Base-by-base conservation (phyloP, 1,140 invertebrate species). In the Tetragonula clypearis region DNA sequence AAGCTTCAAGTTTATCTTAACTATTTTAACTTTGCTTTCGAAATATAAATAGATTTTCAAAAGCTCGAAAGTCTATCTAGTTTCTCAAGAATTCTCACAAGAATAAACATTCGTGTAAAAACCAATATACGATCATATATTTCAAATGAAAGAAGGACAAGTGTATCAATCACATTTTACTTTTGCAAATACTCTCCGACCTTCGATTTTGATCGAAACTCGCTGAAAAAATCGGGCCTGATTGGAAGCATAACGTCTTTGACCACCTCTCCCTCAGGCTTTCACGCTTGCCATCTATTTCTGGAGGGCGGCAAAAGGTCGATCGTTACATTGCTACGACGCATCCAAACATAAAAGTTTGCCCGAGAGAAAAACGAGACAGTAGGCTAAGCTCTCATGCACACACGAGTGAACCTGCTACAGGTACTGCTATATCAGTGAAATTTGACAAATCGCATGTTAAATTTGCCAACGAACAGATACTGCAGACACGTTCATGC, bases 221-320 rank as follows among this genome's bases (percentile, higher is more conserved):
- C 30, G 17, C 2, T 60, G n/a, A 55, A 14, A 14, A 69, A 81
- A 19, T 2, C n/a, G 56, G 26, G 17, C 56, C 23, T 35, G 9
- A 62, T 41, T 17, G 23, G 19, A 21, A 55, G 12, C 21, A 58
- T 53, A 73, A 35, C n/a, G 55, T 35, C 19, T 81, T 81, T 41
- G 12, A 60, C 35, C 69, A 53, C 21, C n/a, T 49, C 41, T n/a
- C 56, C n/a, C 15, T 2, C 26, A 35, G 11, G 17, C 55, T 73
- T 56, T 73, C n/a, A 15, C 35, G 49, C 56, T 41, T 23, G 55
- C 53, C n/a, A 62, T 81, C 69, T 81, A 81, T 81, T 81, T 81
- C 69, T 60, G 55, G 79, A 62, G 30, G 30, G 12, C 69, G 49
- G 55, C 56, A n/a, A 81, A 81, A 81, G 79, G 79, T 81, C 79